phyloP scores from a whole-genome alignment of 2,797 vertebrate genomes.

The Perodicticus potto region DNA sequence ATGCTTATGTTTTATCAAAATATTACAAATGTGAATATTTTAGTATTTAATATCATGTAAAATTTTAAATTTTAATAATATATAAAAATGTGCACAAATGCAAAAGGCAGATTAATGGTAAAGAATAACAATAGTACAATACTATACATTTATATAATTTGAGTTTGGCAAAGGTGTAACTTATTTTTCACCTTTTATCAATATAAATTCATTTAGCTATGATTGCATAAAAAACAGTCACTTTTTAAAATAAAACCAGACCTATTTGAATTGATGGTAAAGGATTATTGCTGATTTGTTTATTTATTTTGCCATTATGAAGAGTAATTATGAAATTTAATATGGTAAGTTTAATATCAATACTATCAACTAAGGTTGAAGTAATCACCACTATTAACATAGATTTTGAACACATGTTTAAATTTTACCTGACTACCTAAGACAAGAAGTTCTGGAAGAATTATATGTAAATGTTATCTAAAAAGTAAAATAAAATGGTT shows the following conservation, averaged over 20 bases:
- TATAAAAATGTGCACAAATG: neutral
- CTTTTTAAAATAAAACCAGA: neutral
- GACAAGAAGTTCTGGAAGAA: neutral
- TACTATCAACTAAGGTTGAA: neutral
- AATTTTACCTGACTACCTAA: neutral
- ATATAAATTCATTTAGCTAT: neutral
- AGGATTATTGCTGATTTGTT: neutral
- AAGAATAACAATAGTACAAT: neutral
- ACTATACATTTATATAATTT: neutral
- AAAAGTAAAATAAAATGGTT: neutral
- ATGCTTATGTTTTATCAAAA: neutral
- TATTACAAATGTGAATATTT: neutral
- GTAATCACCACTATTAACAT: neutral
- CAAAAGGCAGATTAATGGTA: neutral
- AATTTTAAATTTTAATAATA: neutral
- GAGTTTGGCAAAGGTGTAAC: neutral
- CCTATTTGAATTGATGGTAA: neutral
- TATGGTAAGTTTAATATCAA: constrained; percentile 27
- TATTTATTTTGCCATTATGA: constrained; percentile 6
- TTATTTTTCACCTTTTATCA: neutral
- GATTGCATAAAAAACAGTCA: neutral
- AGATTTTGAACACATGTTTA: neutral
- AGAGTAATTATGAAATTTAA: neutral
- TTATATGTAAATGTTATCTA: neutral
- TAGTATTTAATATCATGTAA: neutral